A percentile compares a stretch with the other conserved stretches of the same genome.
Conservation (phyloP, 2,888 invertebrate species). For the Sinohyriopsis cumingii region DNA sequence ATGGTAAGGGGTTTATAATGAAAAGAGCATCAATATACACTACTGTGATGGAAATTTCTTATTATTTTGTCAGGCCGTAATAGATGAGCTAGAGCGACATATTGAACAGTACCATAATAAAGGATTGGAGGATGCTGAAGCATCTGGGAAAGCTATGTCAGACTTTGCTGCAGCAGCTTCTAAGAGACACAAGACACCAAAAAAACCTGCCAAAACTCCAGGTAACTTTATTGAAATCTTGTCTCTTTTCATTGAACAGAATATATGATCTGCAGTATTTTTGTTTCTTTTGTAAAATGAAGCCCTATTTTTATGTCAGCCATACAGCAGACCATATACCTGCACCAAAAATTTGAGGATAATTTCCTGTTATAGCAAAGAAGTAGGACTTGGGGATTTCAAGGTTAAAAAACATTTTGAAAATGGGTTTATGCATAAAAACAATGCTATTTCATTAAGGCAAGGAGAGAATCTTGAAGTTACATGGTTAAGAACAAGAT, state of each 20-base stretch:
- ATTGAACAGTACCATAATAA: constrained; percentile 77
- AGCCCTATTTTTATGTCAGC: background rate
- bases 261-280: background rate
- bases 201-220: constrained; percentile 43
- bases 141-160: constrained; percentile 55
- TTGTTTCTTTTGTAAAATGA: background rate
- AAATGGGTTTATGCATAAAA: too few species aligned
- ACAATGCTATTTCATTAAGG: too few species aligned
- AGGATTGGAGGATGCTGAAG: constrained; percentile 68
- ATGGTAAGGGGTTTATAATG: too few species aligned
- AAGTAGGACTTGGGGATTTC: too few species aligned
- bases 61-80: constrained; percentile 69
- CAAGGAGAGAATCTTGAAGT: too few species aligned
- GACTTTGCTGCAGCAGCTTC: constrained; percentile 30
- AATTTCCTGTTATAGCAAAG: too few species aligned
- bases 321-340: background rate
- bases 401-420: too few species aligned
- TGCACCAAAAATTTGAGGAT: too few species aligned
- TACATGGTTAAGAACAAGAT: too few species aligned
- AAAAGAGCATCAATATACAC: background rate
- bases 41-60: background rate
- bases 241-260: constrained; percentile 12
- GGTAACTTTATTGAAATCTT: constrained; percentile 16
- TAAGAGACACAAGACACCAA: constrained; percentile 39
- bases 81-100: constrained; percentile 80